These are phyloP conservation scores for Ammodytes dubius DNA, from an alignment of 2,113 vertebrate genomes.

Conservation along the genomic window DNA sequence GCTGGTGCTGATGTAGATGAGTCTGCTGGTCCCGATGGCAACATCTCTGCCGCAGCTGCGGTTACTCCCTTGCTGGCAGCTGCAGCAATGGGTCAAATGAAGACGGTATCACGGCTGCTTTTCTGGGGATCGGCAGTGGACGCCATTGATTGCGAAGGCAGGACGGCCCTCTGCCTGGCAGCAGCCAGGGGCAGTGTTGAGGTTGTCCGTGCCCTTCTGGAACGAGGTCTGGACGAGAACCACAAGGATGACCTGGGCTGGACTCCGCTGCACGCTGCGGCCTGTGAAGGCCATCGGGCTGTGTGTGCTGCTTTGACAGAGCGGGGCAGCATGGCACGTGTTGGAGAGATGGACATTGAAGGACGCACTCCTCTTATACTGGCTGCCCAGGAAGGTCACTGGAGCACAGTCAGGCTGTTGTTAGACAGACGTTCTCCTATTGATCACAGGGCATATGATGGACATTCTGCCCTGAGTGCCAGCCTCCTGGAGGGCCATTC, in stretches of 20 bases:
- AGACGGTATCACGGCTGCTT: conserved; percentile 81
- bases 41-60: conserved; percentile 65
- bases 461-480: conserved; percentile 83
- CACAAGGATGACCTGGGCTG: conserved; percentile 89
- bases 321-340: conserved; percentile 84
- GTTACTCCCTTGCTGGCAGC: conserved; percentile 85
- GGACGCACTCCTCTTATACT: conserved; percentile 85
- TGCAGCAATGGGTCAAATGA: conserved; percentile 86
- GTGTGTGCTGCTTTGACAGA: conserved; percentile 84
- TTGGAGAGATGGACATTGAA: conserved; percentile 85
- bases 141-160: conserved; percentile 85
- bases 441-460: conserved; percentile 84
- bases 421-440: conserved; percentile 84
- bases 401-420: conserved; percentile 78
- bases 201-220: conserved; percentile 83
- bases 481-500: conserved; percentile 81
- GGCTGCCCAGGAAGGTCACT: conserved; percentile 88
- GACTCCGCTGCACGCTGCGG: conserved; percentile 87
- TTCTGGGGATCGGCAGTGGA: conserved; percentile 88
- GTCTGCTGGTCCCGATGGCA: conserved; percentile 73
- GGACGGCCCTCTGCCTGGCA: conserved; percentile 85
- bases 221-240: conserved; percentile 88
- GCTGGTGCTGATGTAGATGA: conserved; percentile 86
- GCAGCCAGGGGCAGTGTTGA: conserved; percentile 83
- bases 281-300: conserved; percentile 85